phyloP scores from a whole-genome alignment of 2,113 vertebrate genomes.

The Sorex araneus region DNA sequence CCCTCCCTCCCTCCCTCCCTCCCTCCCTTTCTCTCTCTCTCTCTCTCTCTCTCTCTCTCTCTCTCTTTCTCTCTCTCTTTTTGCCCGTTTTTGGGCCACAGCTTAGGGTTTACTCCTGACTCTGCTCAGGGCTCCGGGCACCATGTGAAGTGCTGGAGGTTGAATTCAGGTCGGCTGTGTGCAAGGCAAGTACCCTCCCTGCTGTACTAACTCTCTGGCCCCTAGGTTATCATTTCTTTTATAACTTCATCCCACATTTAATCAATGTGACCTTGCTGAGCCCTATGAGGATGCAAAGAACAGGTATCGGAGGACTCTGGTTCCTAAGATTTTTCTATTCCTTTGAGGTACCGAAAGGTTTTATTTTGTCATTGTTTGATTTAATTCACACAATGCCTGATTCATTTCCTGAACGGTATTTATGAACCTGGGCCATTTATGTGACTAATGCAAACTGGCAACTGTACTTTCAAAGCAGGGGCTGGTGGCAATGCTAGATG shows the following conservation, averaged over 20 bases:
- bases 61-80: too few relatives aligned
- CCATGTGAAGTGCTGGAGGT: too few relatives aligned
- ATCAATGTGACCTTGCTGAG: background rate
- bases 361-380: constrained; percentile 67
- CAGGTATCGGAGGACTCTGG: background rate
- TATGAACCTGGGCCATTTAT: constrained; percentile 41
- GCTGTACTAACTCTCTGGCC: too few relatives aligned
- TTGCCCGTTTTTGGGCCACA: too few relatives aligned
- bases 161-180: too few relatives aligned
- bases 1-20: too few relatives aligned
- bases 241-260: background rate
- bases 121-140: too few relatives aligned
- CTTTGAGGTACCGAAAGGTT: constrained; percentile 47
- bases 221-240: background rate
- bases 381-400: constrained; percentile 54
- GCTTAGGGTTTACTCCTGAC: too few relatives aligned
- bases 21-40: too few relatives aligned
- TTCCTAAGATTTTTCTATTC: background rate
- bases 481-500: background rate
- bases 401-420: constrained; percentile 64
- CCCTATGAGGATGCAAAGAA: background rate
- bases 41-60: too few relatives aligned
- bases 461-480: background rate
- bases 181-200: too few relatives aligned
- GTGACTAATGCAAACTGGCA: constrained; percentile 30